phyloP scores from a whole-genome alignment of 2,888 invertebrate species.

The Clistopyga incitator region DNA sequence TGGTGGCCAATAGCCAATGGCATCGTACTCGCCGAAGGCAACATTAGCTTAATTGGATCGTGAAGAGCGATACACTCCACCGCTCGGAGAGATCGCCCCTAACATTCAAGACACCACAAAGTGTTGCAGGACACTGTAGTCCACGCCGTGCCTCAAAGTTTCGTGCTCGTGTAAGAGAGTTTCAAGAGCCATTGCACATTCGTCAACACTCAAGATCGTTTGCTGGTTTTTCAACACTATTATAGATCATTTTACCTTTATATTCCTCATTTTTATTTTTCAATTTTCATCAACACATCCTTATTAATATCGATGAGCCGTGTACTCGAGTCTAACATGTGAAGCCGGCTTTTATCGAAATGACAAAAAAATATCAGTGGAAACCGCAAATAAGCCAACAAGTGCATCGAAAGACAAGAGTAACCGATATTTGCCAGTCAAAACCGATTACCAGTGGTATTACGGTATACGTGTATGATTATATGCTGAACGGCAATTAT shows the following conservation, averaged over 20 bases:
- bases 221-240: no score
- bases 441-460: neutral
- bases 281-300: neutral
- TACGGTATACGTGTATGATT: neutral
- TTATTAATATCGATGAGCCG: neutral
- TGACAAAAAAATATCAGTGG: neutral
- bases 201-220: neutral
- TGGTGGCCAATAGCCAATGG: slow-evolving; percentile 23
- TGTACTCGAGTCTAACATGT: neutral
- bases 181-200: neutral
- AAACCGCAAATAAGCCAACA: neutral
- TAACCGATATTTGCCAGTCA: neutral
- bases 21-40: slow-evolving; percentile 66
- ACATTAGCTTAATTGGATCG: slow-evolving; percentile 78
- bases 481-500: neutral
- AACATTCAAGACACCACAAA: slow-evolving; percentile 1
- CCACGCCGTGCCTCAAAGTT: neutral
- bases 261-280: no score
- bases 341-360: neutral
- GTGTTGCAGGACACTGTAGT: neutral
- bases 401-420: slow-evolving; percentile 27
- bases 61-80: slow-evolving; percentile 10
- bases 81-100: neutral
- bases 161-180: neutral
- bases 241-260: no score